Evolutionary conservation across 2,113 vertebrate species (phyloP), one percentile per base, ranked within the genome.

Genomic region (Andinoacara biseriatus): DNA sequence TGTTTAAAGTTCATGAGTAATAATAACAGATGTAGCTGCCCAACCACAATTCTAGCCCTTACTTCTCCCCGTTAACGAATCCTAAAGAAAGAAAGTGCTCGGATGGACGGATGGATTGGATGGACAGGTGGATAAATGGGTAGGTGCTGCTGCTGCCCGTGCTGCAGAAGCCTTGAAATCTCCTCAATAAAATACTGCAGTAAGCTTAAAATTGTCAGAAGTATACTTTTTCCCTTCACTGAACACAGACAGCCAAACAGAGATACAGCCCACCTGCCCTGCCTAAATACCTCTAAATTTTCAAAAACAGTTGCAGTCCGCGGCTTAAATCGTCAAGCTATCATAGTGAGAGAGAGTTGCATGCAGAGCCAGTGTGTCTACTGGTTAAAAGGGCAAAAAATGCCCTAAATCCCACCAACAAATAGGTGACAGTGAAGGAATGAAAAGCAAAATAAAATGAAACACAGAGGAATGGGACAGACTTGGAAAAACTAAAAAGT

Each of bases 41-140:
- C 95, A 91, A 95, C 94, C 95, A 95, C 94, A 94, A 91, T 85
- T 94, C 87, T 95, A 96, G 96, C 96, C 95, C 96, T 96, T 96
- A 95, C 93, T 90, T 95, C 93, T 94, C 94, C 94, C 94, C 91
- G 90, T 91, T 90, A 92, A 87, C 93, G 81, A 91, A 93, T 82
- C 86, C 86, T 91, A 88, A 91, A 90, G 90, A 91, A 91, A 77
- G 81, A 94, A 90, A 93, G 92, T 92, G 90, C 90, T 91, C 29
- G 84, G 89, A 94, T 33, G 76, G 87, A 93, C 24, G 38, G 84
- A 90, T 33, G 67, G 81, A 84, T 6, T 20, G 38, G 65, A 81
- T 18, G 54, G 76, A 57, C 5, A n/a, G 65, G 8, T 63, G 61
- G 61, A 59, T 38, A 33, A 75, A 82, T 57, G 78, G 79, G 62